These are phyloP conservation scores for Clupea harengus DNA, from an alignment of 2,113 vertebrate species.

Conservation along the genomic window DNA sequence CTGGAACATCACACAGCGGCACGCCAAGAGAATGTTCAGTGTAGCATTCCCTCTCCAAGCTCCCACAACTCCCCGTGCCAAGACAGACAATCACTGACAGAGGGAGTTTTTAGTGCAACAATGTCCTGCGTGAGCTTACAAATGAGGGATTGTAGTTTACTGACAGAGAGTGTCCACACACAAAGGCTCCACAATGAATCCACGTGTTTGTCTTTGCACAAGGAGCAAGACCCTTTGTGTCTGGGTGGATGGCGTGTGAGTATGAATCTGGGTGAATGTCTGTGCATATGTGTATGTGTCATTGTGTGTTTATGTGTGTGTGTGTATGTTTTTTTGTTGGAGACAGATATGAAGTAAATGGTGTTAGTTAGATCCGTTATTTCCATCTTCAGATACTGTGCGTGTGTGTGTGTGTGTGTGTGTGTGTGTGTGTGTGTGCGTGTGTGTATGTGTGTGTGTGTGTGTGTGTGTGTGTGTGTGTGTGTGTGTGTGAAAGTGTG, in stretches of 20 bases:
- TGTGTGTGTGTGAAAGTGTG: no score
- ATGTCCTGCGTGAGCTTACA: slow-evolving; percentile 30
- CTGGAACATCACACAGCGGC: slow-evolving; percentile 15
- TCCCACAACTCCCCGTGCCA: slow-evolving; percentile 25
- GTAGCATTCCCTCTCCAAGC: slow-evolving; percentile 25
- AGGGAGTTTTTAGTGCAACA: slow-evolving; percentile 22
- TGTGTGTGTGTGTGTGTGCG: no score
- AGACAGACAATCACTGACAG: slow-evolving; percentile 30
- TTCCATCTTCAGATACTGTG: slow-evolving; percentile 10
- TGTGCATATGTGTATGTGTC: neutral
- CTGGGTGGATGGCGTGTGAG: slow-evolving; percentile 28
- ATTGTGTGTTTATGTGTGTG: neutral
- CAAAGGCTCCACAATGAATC: slow-evolving; percentile 43
- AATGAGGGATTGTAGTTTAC: slow-evolving; percentile 17
- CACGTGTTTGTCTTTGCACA: slow-evolving; percentile 31
- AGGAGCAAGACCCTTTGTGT: slow-evolving; percentile 29
- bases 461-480: no score
- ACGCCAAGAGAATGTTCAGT: slow-evolving; percentile 29
- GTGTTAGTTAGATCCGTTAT: slow-evolving; percentile 44
- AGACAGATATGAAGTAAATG: slow-evolving; percentile 14
- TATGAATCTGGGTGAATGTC: neutral
- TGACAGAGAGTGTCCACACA: slow-evolving; percentile 14
- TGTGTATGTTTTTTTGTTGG: neutral
- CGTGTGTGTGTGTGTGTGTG: no score
- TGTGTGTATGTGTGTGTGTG: no score